phyloP scores from a whole-genome alignment of 2,888 invertebrate genomes.

The Cremastobaeus sp. region DNA sequence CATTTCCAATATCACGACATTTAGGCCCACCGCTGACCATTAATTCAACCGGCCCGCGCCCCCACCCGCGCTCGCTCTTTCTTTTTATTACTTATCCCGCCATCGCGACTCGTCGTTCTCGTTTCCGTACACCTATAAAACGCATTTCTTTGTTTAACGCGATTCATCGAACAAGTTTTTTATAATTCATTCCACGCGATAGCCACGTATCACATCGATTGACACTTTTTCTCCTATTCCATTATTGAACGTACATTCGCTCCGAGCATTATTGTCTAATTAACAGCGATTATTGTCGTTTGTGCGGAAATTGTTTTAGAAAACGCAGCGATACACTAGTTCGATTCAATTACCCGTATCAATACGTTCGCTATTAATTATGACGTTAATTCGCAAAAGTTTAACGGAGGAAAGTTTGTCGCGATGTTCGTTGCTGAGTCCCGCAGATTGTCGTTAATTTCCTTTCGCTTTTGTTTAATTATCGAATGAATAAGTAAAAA shows the following conservation, averaged over 20 bases:
- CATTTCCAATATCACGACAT: constrained; percentile 55
- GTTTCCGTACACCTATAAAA: constrained; percentile 35
- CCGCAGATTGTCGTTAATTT: no score
- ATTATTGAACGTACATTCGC: constrained; percentile 10
- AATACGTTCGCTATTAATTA: no score
- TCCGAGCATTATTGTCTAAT: constrained; percentile 9
- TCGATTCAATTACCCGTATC: no score
- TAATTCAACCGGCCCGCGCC: constrained; percentile 39
- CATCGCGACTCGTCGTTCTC: constrained; percentile 30
- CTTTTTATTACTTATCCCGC: constrained; percentile 58
- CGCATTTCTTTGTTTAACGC: constrained; percentile 56
- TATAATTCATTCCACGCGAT: constrained; percentile 50
- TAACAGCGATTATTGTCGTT: background rate
- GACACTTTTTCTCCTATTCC: constrained; percentile 33
- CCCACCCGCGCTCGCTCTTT: constrained; percentile 32
- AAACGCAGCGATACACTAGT: no score
- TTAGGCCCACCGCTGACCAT: constrained; percentile 56
- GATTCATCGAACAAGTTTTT: constrained; percentile 55
- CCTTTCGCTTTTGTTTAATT: constrained; percentile 15
- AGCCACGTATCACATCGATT: constrained; percentile 39
- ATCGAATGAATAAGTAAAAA: constrained; percentile 7
- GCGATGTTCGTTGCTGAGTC: no score
- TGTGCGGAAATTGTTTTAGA: background rate
- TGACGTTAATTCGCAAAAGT: no score
- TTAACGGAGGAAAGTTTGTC: no score